A percentile compares a stretch with the other conserved stretches of the same genome.
These are phyloP conservation scores for Platichthys stellatus DNA, from an alignment of 2,113 vertebrate genomes.

Conservation along the genomic window DNA sequence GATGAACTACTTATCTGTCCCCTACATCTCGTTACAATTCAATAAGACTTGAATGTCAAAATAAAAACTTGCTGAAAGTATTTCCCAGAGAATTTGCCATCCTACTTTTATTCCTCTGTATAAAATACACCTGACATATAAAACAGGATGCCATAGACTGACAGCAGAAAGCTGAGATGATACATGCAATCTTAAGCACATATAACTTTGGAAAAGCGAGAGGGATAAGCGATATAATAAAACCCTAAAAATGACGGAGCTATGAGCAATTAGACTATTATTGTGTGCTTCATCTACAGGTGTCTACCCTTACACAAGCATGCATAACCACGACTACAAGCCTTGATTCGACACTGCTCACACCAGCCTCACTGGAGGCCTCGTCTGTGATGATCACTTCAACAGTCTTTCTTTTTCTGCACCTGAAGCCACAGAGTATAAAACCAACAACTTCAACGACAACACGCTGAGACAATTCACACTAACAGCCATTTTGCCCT, in stretches of 20 bases:
- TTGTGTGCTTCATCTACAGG: not conserved
- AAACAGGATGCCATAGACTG: not conserved
- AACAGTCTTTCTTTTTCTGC: not conserved
- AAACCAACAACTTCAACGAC: not conserved
- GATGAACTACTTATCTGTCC: not conserved
- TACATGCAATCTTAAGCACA: no score
- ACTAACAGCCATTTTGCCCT: conserved; percentile 4
- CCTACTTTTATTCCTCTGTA: not conserved
- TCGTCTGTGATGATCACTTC: not conserved
- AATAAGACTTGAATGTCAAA: no score
- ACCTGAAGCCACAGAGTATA: not conserved
- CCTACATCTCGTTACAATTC: not conserved
- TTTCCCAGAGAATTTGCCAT: not conserved
- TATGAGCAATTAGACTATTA: not conserved
- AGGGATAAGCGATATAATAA: no score
- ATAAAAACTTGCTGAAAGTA: not conserved
- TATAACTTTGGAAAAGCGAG: no score
- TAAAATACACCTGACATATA: not conserved
- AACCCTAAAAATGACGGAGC: conserved; percentile 10
- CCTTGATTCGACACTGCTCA: not conserved
- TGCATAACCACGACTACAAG: not conserved
- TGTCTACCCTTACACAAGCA: not conserved
- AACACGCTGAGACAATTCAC: conserved; percentile 16
- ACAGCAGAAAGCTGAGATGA: not conserved
- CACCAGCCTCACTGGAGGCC: not conserved